Conservation (phyloP, 2,797 vertebrate genomes). For the Erethizon dorsatum region DNA sequence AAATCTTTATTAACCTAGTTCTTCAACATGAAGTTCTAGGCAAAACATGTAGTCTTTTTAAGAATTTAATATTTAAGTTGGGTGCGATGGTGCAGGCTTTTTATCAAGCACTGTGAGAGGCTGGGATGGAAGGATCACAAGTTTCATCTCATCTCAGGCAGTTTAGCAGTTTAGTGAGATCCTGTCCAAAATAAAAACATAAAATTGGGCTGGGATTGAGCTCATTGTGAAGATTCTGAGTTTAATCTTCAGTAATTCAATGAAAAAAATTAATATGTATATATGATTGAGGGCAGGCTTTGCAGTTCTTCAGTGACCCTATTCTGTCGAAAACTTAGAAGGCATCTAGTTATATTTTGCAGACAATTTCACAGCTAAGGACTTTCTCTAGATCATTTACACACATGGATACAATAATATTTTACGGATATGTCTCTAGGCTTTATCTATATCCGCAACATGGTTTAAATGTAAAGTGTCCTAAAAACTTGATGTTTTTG, state of each 20-base stretch:
- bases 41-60: background rate
- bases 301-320: background rate
- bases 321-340: background rate
- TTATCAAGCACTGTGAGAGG: background rate
- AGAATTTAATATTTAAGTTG: background rate
- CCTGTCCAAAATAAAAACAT: background rate
- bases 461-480: background rate
- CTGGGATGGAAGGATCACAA: background rate
- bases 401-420: background rate
- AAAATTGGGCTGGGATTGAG: too few relatives aligned
- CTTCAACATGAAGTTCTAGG: background rate
- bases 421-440: background rate
- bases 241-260: background rate
- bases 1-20: background rate
- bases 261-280: background rate
- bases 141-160: background rate
- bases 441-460: background rate
- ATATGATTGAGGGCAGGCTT: background rate
- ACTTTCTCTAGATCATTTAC: background rate
- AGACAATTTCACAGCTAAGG: background rate
- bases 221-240: background rate
- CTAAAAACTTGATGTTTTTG: background rate
- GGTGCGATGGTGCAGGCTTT: background rate
- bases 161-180: background rate
- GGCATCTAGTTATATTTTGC: background rate